These are phyloP conservation scores for Tribolium madens DNA, from an alignment of 1,140 invertebrate species.

Conservation along the genomic window DNA sequence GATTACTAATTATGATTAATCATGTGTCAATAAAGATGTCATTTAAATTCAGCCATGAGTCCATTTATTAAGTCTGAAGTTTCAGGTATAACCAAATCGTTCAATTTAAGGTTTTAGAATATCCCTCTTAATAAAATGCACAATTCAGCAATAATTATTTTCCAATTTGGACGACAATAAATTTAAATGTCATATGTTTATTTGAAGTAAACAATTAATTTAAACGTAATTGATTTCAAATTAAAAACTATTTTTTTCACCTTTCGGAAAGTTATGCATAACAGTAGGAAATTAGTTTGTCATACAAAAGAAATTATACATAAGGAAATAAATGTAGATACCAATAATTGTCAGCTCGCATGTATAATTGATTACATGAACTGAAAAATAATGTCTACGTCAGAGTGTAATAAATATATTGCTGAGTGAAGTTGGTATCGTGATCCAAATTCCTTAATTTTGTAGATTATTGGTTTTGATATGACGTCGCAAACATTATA, in stretches of 20 bases:
- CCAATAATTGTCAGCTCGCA: background rate
- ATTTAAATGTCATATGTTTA: too few relatives aligned
- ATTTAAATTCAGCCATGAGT: background rate
- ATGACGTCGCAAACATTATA: slow-evolving; percentile 3
- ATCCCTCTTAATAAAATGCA: background rate
- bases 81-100: background rate
- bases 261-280: too few relatives aligned
- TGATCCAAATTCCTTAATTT: background rate
- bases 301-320: background rate
- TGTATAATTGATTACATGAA: background rate
- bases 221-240: too few relatives aligned
- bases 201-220: too few relatives aligned
- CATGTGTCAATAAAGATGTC: background rate
- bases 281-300: background rate
- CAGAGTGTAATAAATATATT: too few relatives aligned
- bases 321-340: background rate
- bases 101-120: background rate
- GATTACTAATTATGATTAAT: slow-evolving; percentile 1
- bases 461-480: slow-evolving; percentile 8
- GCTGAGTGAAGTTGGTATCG: too few relatives aligned
- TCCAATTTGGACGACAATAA: background rate
- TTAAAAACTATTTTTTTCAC: too few relatives aligned
- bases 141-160: background rate
- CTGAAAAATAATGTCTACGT: background rate
- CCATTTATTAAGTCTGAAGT: background rate